Conservation (phyloP, 2,113 vertebrate species). For the Azemiops feae region DNA sequence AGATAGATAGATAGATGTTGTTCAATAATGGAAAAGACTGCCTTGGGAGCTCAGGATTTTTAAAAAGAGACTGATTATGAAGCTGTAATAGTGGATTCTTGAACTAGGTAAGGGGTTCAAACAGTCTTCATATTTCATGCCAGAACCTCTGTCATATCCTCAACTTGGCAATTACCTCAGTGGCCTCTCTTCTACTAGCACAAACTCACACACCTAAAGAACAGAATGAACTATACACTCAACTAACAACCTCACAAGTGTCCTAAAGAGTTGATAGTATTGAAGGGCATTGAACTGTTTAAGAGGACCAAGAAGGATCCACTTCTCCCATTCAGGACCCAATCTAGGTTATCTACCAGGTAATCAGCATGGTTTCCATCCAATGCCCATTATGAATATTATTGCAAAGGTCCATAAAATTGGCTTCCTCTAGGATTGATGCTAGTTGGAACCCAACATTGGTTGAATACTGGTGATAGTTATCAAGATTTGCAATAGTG, state of each 20-base stretch:
- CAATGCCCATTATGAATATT: neutral
- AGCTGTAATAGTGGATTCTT: neutral
- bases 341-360: neutral
- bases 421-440: neutral
- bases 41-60: neutral
- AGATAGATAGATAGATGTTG: no score
- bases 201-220: neutral
- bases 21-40: neutral
- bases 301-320: neutral
- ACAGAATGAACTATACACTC: neutral
- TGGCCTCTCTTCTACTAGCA: neutral
- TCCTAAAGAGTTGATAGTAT: neutral
- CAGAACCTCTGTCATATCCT: neutral
- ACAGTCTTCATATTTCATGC: neutral
- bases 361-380: neutral
- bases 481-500: neutral
- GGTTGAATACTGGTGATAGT: neutral
- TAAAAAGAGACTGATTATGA: neutral
- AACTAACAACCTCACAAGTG: neutral
- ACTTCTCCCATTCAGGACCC: neutral
- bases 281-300: neutral
- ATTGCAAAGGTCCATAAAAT: neutral
- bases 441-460: neutral
- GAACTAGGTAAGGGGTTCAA: neutral
- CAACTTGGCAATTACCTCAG: neutral